Evolutionary conservation across 2,797 vertebrate genomes (phyloP), one percentile per base, ranked within the genome.

Genomic region (Alexandromys oeconomus): DNA sequence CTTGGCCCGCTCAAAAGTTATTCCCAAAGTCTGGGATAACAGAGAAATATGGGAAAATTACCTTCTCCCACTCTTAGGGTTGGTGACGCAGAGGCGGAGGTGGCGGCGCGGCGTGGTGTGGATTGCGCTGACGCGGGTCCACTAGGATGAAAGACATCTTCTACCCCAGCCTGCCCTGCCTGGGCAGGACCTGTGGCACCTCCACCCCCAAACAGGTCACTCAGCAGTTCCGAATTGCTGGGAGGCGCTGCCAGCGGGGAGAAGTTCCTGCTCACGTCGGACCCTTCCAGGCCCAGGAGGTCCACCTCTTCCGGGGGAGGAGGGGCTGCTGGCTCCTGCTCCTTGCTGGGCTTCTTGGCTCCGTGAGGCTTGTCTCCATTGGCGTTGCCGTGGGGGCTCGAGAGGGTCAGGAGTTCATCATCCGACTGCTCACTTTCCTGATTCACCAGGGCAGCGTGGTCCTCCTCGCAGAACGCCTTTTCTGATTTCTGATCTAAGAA

Each of bases 381-480:
- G 96, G 99, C 98, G 43, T 98, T 99, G 98, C 99, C 99, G 93
- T 99, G 99, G 96, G 99, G 99, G 97, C 99, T 99, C 93, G 99
- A 99, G 93, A 99, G 99, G 31, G 99, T 99, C 94, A 99, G 99
- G 98, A 99, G 99, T 98, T 99, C 99, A 29, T 99, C 99, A 4
- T 99, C 99, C 0, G 99, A 99, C 34, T 99, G 99, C 93, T 99
- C 99, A 15, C 99, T 99, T 97, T 99, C 99, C 96, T 99, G 99
- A 15, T 99, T 98, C 89, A 99, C 99, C 10, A 99, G 98, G 8
- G 98, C 99, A 69, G 99, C 98, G 14, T 99, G 99, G 87, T 99
- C 99, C 19, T 99, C 99, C 1, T 98, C 99, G 48, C 98, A 98
- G 89, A 98, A 97, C 23, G 98, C 97, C 93, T 99, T 99, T 92